A percentile compares a stretch with the other conserved stretches of the same genome.
These are phyloP conservation scores for Eupithecia exiguata DNA, from an alignment of 2,888 invertebrate genomes.

Conservation along the genomic window DNA sequence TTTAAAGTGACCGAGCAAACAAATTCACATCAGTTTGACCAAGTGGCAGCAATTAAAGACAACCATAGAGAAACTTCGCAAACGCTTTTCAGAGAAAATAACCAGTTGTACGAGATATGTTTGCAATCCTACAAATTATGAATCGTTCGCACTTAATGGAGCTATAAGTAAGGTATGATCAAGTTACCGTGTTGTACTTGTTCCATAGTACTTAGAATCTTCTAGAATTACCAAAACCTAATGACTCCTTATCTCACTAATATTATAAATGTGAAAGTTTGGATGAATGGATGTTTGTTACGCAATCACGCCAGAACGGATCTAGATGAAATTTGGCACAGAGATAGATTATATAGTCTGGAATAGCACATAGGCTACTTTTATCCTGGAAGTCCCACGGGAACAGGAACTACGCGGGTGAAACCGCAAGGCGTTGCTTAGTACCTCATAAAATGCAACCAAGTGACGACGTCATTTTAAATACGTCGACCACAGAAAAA, in stretches of 20 bases:
- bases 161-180: background rate
- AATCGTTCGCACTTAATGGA: background rate
- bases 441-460: background rate
- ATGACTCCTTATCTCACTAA: too few relatives aligned
- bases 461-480: background rate
- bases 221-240: background rate
- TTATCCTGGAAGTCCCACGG: too few relatives aligned
- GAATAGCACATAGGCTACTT: too few relatives aligned
- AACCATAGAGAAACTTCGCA: slow-evolving; percentile 17
- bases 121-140: slow-evolving; percentile 3
- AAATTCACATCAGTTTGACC: slow-evolving; percentile 18
- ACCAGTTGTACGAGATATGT: slow-evolving; percentile 20
- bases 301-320: too few relatives aligned
- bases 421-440: too few relatives aligned
- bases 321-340: too few relatives aligned
- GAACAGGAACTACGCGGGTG: too few relatives aligned
- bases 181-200: background rate
- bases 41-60: slow-evolving; percentile 23
- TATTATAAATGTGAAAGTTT: too few relatives aligned
- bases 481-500: background rate
- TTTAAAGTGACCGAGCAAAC: slow-evolving; percentile 51
- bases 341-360: too few relatives aligned
- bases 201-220: background rate
- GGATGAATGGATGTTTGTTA: too few relatives aligned
- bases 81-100: slow-evolving; percentile 24